Evolutionary conservation across 2,113 vertebrate genomes (phyloP).

Genomic region (Myrmophylax atrothorax): DNA sequence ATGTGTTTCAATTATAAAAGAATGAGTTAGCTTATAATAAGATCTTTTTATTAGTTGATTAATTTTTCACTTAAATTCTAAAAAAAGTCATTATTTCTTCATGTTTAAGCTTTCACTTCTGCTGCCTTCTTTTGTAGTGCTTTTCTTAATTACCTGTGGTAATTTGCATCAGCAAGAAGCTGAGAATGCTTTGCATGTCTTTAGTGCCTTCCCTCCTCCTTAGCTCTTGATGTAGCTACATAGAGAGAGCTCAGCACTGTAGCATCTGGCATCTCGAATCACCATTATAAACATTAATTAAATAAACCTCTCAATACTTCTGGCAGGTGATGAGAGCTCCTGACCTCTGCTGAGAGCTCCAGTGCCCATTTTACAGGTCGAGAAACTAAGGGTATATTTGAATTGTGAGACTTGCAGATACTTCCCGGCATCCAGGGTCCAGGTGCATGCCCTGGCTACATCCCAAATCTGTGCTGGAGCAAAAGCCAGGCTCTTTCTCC

Average conservation of each 20-base stretch:
- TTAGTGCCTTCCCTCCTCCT: slow-evolving; percentile 46
- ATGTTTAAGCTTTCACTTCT: slow-evolving; percentile 25
- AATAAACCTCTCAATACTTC: slow-evolving; percentile 25
- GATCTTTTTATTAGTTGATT: slow-evolving; percentile 64
- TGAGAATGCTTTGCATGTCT: slow-evolving; percentile 30
- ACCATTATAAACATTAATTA: slow-evolving; percentile 41
- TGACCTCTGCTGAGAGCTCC: background rate
- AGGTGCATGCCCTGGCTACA: background rate
- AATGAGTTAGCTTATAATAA: slow-evolving; percentile 31
- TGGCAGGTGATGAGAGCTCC: slow-evolving; percentile 29
- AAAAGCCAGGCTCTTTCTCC: slow-evolving; percentile 21
- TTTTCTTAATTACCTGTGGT: slow-evolving; percentile 57
- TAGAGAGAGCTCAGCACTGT: background rate
- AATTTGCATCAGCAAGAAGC: slow-evolving; percentile 57
- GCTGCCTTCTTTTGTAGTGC: slow-evolving; percentile 26
- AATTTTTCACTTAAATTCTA: slow-evolving; percentile 51
- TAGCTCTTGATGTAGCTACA: slow-evolving; percentile 11
- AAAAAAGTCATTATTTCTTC: slow-evolving; percentile 46
- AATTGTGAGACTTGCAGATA: background rate
- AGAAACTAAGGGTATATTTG: background rate
- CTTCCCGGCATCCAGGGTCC: background rate
- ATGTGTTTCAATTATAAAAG: slow-evolving; percentile 40
- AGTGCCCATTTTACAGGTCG: background rate
- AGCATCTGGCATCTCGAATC: slow-evolving; percentile 35
- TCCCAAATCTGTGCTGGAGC: slow-evolving; percentile 7